Evolutionary conservation across 2,888 invertebrate species (phyloP).

Genomic region (Cylindroiulus punctatus): DNA sequence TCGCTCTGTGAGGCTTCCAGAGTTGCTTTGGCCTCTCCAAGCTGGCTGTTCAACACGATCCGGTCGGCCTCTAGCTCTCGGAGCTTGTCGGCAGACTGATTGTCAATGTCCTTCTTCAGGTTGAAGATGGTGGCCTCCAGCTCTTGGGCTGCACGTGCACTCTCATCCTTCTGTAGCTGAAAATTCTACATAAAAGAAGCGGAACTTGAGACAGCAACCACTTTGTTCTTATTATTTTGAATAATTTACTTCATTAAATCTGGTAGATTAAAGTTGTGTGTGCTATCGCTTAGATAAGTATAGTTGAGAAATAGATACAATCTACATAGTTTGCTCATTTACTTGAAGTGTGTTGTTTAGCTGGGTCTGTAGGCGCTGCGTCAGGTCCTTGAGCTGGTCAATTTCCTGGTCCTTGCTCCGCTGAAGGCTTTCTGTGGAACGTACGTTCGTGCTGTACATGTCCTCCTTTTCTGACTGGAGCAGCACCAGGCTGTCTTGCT

Average conservation of each 20-base stretch:
- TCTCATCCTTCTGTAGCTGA: conserved; percentile 53
- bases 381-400: conserved; percentile 64
- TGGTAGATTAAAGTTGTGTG: too few relatives aligned
- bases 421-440: conserved; percentile 61
- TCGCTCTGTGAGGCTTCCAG: conserved; percentile 47
- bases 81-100: conserved; percentile 55
- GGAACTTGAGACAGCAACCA: too few relatives aligned
- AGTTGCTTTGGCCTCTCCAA: background rate
- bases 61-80: conserved; percentile 52
- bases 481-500: conserved; percentile 65
- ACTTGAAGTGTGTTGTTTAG: conserved; percentile 61
- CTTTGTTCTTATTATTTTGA: too few relatives aligned
- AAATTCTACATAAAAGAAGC: conserved; percentile 51
- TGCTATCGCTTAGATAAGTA: too few relatives aligned
- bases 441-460: conserved; percentile 63
- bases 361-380: conserved; percentile 63
- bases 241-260: too few relatives aligned
- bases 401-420: conserved; percentile 64
- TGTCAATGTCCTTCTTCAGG: conserved; percentile 50
- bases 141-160: conserved; percentile 46
- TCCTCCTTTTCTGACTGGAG: conserved; percentile 66
- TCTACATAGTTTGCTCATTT: background rate
- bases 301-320: too few relatives aligned
- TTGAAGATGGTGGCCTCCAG: conserved; percentile 43
- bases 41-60: conserved; percentile 52